Percentiles rank a stretch among this genome's conserved stretches.
Evolutionary conservation across 2,888 invertebrate species (phyloP).

Genomic region (Spicauda simplicius): DNA sequence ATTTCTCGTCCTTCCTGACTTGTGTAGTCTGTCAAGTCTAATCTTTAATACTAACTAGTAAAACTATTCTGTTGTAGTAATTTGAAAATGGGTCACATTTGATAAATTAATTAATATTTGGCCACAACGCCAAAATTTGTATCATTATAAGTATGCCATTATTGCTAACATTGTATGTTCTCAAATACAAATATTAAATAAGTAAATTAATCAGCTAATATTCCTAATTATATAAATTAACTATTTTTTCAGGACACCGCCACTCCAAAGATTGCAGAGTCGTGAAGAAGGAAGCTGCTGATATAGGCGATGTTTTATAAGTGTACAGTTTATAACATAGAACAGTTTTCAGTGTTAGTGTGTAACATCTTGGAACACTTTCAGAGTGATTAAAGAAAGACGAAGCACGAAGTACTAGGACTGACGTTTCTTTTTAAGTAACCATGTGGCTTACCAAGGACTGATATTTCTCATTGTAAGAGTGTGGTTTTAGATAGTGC

Average conservation of each 20-base stretch:
- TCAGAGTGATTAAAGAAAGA: not conserved
- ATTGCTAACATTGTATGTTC: too few species aligned
- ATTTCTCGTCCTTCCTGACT: too few species aligned
- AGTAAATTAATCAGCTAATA: too few species aligned
- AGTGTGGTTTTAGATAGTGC: not conserved
- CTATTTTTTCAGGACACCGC: conserved; percentile 53
- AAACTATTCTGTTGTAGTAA: too few species aligned
- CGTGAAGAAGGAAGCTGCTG: conserved; percentile 1
- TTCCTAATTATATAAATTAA: not conserved
- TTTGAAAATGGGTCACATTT: too few species aligned
- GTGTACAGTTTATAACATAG: conserved; percentile 43
- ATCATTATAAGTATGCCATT: too few species aligned
- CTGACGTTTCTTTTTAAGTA: not conserved
- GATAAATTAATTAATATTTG: too few species aligned
- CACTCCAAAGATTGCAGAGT: conserved; percentile 54
- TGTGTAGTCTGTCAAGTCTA: too few species aligned
- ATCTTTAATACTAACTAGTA: too few species aligned
- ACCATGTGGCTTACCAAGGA: not conserved
- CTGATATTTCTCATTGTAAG: too few species aligned
- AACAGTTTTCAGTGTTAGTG: conserved; percentile 19
- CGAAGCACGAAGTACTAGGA: not conserved
- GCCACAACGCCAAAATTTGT: too few species aligned
- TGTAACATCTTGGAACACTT: not conserved
- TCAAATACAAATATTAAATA: too few species aligned
- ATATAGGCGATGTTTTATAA: conserved; percentile 1